A percentile compares a stretch with the other conserved stretches of the same genome.
phyloP scores from a whole-genome alignment of 2,888 invertebrate species.

The Ennomos erosarius region DNA sequence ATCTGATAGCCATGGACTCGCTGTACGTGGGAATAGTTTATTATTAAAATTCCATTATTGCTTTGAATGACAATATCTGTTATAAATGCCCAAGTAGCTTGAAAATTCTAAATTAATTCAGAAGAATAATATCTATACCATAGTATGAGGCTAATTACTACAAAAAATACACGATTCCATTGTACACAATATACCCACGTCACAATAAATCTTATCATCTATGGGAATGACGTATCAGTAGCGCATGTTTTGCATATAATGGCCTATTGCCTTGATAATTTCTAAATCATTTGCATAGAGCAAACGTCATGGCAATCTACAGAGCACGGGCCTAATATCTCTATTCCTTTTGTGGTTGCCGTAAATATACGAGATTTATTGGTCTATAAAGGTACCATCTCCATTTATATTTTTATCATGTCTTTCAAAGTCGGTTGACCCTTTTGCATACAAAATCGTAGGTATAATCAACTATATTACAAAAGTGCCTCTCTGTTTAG shows the following conservation, averaged over 20 bases:
- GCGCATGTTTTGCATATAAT: constrained; percentile 61
- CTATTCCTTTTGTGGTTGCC: constrained; percentile 17
- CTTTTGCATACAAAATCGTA: constrained; percentile 15
- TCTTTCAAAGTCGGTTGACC: background rate
- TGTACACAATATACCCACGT: constrained; percentile 36
- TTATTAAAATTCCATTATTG: no score
- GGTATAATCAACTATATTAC: background rate
- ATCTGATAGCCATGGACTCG: no score
- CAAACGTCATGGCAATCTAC: constrained; percentile 27
- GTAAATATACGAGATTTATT: constrained; percentile 29
- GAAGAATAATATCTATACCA: background rate
- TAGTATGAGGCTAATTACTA: constrained; percentile 11
- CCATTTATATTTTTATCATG: constrained; percentile 10
- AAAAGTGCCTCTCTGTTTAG: background rate
- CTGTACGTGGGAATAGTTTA: no score
- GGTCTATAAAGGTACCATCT: constrained; percentile 14
- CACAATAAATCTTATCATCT: constrained; percentile 52
- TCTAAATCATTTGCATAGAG: constrained; percentile 53
- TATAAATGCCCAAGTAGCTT: no score
- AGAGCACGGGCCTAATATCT: constrained; percentile 10
- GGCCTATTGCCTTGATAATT: constrained; percentile 55
- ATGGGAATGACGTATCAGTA: constrained; percentile 57
- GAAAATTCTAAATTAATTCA: background rate
- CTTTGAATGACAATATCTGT: no score
- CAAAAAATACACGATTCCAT: constrained; percentile 32